These are phyloP conservation scores for Chironomus tentans DNA, from an alignment of 2,888 invertebrate species.

Conservation along the genomic window DNA sequence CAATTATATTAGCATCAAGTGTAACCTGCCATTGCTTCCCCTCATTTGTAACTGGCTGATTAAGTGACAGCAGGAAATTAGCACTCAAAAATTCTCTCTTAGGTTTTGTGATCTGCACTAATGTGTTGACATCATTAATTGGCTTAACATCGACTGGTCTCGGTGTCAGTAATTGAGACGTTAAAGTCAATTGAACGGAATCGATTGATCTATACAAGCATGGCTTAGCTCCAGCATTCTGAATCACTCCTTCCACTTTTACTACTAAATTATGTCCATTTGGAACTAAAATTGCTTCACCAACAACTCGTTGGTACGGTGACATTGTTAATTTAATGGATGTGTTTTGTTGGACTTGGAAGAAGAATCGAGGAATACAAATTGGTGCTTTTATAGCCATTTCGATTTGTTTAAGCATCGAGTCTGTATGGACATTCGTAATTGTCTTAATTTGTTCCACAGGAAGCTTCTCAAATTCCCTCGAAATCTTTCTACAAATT, in stretches of 20 bases:
- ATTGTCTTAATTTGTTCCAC: slow-evolving; percentile 39
- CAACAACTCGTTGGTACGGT: slow-evolving; percentile 67
- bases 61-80: slow-evolving; percentile 62
- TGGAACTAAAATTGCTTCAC: slow-evolving; percentile 76
- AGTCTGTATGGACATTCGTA: slow-evolving; percentile 46
- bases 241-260: slow-evolving; percentile 88
- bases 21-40: slow-evolving; percentile 66
- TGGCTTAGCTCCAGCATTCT: slow-evolving; percentile 55
- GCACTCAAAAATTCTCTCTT: slow-evolving; percentile 92
- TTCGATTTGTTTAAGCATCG: slow-evolving; percentile 51
- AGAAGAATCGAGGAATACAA: slow-evolving; percentile 68
- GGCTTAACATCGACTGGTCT: slow-evolving; percentile 33
- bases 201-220: slow-evolving; percentile 62
- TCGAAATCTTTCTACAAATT: slow-evolving; percentile 38
- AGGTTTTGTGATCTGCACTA: slow-evolving; percentile 76
- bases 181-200: slow-evolving; percentile 60
- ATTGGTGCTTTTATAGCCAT: slow-evolving; percentile 54
- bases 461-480: slow-evolving; percentile 37
- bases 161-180: slow-evolving; percentile 51
- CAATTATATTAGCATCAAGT: slow-evolving; percentile 77
- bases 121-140: slow-evolving; percentile 42
- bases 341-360: slow-evolving; percentile 76
- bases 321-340: slow-evolving; percentile 71
- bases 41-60: slow-evolving; percentile 37
- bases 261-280: slow-evolving; percentile 78